phyloP scores from a whole-genome alignment of 2,113 vertebrate genomes.

The Chionomys nivalis region DNA sequence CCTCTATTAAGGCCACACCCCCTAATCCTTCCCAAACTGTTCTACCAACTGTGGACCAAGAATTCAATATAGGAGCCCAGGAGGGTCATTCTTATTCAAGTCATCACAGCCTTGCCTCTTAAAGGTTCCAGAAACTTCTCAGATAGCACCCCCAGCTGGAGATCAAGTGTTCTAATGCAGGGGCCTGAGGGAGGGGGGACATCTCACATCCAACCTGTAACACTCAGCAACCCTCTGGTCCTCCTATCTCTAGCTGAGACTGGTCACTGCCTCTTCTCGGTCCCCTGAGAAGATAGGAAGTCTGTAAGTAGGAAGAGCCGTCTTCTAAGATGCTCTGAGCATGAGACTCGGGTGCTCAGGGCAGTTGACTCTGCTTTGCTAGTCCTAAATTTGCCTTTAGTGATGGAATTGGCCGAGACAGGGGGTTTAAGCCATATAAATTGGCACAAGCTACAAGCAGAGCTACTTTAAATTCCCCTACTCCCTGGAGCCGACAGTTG shows the following conservation, averaged over 20 bases:
- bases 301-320: not conserved
- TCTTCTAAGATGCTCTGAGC: accelerated
- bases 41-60: not conserved
- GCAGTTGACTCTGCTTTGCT: too few species aligned
- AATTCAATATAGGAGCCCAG: not conserved
- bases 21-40: not conserved
- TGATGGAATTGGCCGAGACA: accelerated
- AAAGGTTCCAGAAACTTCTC: not conserved
- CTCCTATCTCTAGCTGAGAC: not conserved
- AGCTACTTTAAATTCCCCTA: not conserved
- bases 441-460: not conserved
- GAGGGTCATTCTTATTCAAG: not conserved
- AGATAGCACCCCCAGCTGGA: not conserved
- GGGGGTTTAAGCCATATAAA: not conserved
- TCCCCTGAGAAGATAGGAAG: too few species aligned
- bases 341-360: accelerated
- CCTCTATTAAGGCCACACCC: not conserved
- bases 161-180: not conserved
- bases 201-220: not conserved
- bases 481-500: not conserved
- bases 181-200: too few species aligned
- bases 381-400: accelerated
- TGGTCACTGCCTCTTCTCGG: not conserved
- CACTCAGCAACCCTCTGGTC: too few species aligned
- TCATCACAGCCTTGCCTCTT: not conserved